Base-by-base conservation (phyloP, 1,140 invertebrate genomes). In the Phocides pigmalion region DNA sequence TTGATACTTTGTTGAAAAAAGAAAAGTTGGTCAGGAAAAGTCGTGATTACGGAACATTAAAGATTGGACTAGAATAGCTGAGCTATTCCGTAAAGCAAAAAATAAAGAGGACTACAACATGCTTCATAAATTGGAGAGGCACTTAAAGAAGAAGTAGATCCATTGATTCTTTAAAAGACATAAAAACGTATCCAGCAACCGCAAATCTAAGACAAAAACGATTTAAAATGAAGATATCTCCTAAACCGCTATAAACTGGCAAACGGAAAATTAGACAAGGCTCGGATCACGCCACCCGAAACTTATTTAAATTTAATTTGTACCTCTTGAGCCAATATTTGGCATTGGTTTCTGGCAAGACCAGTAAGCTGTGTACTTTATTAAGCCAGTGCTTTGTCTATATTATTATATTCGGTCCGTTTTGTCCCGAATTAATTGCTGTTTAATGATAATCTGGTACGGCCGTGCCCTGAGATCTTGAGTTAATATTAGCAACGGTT, bases 281-380 rank as follows among this genome's bases (percentile, higher is more conserved):
- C 41, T 28, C 25, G 54, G 54, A 28, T 44, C 11, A 58, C 19
- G 22, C 11, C 17, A 2, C n/a, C 54, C 28, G 16, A 46, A 58
- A 58, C 54, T 58, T 58, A 58, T 58, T 58, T 58, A 46, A 58
- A 58, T 58, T 58, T 58, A 58, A 58, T 58, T 58, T 58, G 54
- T 46, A 46, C 44, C 54, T 32, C 54, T 58, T 58, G 54, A 58
- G 54, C 54, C 54, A 58, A 58, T 58, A 58, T 58, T 58, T 58
- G 54, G 54, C 54, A 32, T 58, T 25, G 54, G 54, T 44, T 41
- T 56, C 53, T 56, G 53, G 53, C 53, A 56, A 56, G 39, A 37
- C 20, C 1, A 28, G 39, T 44, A 14, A 56, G 39, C 53, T 54
- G 51, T 20, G 51, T 54, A 54, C 37, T 56, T 56, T 56, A 56